A percentile compares a stretch with the other conserved stretches of the same genome.
Evolutionary conservation across 2,797 vertebrate genomes (phyloP).

Genomic region (Macroramphosus scolopax): DNA sequence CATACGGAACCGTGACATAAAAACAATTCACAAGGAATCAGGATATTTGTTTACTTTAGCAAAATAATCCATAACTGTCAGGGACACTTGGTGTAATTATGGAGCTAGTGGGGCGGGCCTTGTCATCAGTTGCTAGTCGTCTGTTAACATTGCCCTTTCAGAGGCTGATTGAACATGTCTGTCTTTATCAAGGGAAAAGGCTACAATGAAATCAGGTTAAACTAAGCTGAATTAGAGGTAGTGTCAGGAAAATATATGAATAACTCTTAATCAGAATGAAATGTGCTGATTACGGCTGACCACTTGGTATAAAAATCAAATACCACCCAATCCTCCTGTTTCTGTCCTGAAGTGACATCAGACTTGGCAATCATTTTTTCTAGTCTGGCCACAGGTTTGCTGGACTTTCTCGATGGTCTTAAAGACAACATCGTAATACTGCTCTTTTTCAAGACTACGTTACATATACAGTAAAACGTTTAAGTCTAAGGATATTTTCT

Average conservation of each 20-base stretch:
- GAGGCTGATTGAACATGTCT: slow-evolving; percentile 68
- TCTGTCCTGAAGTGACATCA: slow-evolving; percentile 8
- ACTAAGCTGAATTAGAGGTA: slow-evolving; percentile 51
- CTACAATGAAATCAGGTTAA: slow-evolving; percentile 57
- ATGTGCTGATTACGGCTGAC: slow-evolving; percentile 41
- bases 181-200: slow-evolving; percentile 66
- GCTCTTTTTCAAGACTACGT: too few species aligned
- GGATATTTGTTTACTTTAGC: slow-evolving; percentile 44
- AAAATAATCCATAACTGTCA: slow-evolving; percentile 51
- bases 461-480: slow-evolving; percentile 16
- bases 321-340: slow-evolving; percentile 5
- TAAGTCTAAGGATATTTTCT: slow-evolving; percentile 41
- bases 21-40: too few species aligned
- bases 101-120: slow-evolving; percentile 69
- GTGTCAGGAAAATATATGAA: slow-evolving; percentile 44
- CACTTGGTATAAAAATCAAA: slow-evolving; percentile 41
- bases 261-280: slow-evolving; percentile 38
- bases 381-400: too few species aligned
- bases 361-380: slow-evolving; percentile 7
- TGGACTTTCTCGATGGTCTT: too few species aligned
- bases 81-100: slow-evolving; percentile 64
- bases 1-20: too few species aligned
- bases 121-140: slow-evolving; percentile 69
- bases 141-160: slow-evolving; percentile 69
- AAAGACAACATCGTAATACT: too few species aligned